These are phyloP conservation scores for Caenorhabditis sulstoni DNA, from an alignment of 2,888 invertebrate species.

Conservation along the genomic window DNA sequence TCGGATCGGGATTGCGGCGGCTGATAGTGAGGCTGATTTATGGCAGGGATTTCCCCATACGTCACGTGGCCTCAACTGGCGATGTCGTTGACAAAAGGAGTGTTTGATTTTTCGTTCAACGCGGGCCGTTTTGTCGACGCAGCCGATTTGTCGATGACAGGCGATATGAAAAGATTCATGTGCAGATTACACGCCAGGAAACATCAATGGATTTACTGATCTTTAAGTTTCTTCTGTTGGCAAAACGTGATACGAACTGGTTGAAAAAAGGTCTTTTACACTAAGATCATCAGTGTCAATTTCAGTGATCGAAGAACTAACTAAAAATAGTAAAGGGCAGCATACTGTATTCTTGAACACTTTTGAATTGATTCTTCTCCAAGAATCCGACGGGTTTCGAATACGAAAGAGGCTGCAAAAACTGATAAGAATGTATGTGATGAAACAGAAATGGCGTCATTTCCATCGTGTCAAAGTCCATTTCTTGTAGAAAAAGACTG, in stretches of 20 bases:
- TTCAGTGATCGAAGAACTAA: conserved; percentile 13
- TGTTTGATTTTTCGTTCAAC: conserved; percentile 49
- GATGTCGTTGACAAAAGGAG: conserved; percentile 27
- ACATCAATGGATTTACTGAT: neutral
- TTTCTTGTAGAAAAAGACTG: neutral
- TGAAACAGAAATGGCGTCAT: conserved; percentile 35
- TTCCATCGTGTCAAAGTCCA: conserved; percentile 4
- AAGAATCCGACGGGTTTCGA: too few species aligned
- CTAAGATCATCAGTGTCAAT: neutral
- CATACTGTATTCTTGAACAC: neutral
- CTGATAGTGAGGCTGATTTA: conserved; percentile 41
- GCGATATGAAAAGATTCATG: neutral
- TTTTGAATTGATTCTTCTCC: neutral
- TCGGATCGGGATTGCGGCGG: conserved; percentile 39
- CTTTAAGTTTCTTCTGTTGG: neutral
- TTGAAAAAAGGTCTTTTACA: neutral
- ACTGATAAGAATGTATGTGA: conserved; percentile 14
- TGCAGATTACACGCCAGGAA: neutral
- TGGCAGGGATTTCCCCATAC: conserved; percentile 51
- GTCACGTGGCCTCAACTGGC: conserved; percentile 54
- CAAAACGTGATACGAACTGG: neutral
- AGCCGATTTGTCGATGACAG: conserved; percentile 23
- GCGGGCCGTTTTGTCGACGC: conserved; percentile 42
- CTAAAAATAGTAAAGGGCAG: neutral
- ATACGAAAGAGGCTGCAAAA: conserved; percentile 6